Evolutionary conservation across 2,113 vertebrate genomes (phyloP), one percentile per base, ranked within the genome.

Genomic region (Calyptommatus sinebrachiatus): DNA sequence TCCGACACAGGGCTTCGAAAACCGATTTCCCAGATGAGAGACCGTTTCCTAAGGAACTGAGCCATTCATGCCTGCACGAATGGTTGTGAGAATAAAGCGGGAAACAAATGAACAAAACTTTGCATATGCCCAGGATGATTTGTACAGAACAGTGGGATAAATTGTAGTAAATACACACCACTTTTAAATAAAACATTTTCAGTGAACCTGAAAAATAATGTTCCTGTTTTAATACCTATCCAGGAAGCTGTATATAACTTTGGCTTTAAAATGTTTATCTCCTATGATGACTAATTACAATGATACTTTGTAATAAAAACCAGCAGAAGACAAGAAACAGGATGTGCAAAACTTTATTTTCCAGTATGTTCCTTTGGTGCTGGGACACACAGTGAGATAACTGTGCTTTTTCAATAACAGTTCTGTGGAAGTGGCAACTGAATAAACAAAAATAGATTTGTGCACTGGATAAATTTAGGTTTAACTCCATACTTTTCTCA

Each of bases 161-260:
- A 50, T 14, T 50, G 48, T 50, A 14, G 12, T 50, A 50, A 50
- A 50, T 50, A 50, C 8, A 14, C 12, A 14, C 48, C 12, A 1
- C 3, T 50, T 50, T 50, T 50, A 50, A 50, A 60, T 63, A 24
- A 45, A 31, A 84, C 81, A 82, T 90, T 88, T 82, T 76, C 73
- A 83, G 88, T 78, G 78, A 63, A 63, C 50, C 21, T 50, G 50
- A 26, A 29, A 71, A 71, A 48, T 45, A 78, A 63, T 71, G 41
- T 48, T 26, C 22, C 12, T 74, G 18, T 41, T 80, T 60, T 68
- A 41, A 63, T 6, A 53, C 22, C 65, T 62, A 73, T 73, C 61
- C 79, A 75, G 71, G 84, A 81, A 80, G 75, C 80, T 77, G 68
- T 76, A 81, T 80, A 82, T 65, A 18, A 82, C 80, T 26, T 71